These are phyloP conservation scores for Hydropsyche tenuis DNA, from an alignment of 1,140 invertebrate species.

Conservation along the genomic window DNA sequence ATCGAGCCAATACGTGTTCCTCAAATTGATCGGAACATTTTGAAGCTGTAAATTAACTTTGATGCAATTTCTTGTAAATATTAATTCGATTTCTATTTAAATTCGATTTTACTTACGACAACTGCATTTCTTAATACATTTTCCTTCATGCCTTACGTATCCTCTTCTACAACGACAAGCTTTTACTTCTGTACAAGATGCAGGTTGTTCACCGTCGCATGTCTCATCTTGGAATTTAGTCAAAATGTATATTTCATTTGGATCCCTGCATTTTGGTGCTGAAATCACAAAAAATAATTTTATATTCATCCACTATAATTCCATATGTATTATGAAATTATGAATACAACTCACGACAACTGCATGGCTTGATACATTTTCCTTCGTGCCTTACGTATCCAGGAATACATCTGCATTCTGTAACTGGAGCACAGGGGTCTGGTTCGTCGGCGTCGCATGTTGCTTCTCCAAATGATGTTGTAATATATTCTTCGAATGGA, in stretches of 20 bases:
- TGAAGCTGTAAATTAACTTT: conserved; percentile 16
- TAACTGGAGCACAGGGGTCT: background rate
- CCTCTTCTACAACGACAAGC: conserved; percentile 16
- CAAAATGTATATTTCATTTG: conserved; percentile 18
- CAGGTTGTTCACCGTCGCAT: background rate
- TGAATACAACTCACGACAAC: conserved; percentile 5
- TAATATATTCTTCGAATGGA: background rate
- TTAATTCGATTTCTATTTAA: no score
- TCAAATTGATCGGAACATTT: conserved; percentile 15
- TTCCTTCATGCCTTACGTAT: conserved; percentile 22
- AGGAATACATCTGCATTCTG: conserved; percentile 11
- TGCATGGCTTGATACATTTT: conserved; percentile 14
- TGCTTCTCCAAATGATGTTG: background rate
- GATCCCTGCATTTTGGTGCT: conserved; percentile 18
- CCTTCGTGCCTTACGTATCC: conserved; percentile 28
- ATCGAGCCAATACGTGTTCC: background rate
- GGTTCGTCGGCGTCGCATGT: background rate
- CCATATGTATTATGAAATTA: background rate
- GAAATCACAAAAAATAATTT: background rate
- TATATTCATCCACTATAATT: conserved; percentile 14
- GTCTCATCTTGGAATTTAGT: conserved; percentile 7
- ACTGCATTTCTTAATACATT: conserved; percentile 15
- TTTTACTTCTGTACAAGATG: background rate
- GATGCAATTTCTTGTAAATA: background rate
- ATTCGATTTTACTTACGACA: conserved; percentile 18